Evolutionary conservation across 2,113 vertebrate genomes (phyloP).

Genomic region (Chaenogobius annularis): DNA sequence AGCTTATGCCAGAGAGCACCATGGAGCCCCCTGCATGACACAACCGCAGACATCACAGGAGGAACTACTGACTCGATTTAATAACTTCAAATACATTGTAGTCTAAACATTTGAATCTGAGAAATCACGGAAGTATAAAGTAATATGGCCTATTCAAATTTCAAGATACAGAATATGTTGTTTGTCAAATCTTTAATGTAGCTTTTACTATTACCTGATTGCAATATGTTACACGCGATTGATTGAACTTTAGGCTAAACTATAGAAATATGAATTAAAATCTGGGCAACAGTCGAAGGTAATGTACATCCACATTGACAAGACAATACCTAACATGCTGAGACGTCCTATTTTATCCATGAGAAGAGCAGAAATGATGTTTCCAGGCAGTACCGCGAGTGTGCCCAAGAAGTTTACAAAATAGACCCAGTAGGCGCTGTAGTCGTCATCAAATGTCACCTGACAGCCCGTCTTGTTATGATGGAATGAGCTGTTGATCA

Average conservation of each 20-base stretch:
- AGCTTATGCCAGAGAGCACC: conserved; percentile 97
- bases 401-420: conserved; percentile 99
- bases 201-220: too few species aligned
- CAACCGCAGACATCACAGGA: too few species aligned
- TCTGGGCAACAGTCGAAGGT: too few species aligned
- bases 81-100: not conserved
- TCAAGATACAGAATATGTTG: too few species aligned
- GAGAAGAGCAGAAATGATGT: conserved; percentile 95
- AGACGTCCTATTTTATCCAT: conserved; percentile 98
- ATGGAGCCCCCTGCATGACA: conserved; percentile 90
- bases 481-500: conserved; percentile 87
- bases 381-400: conserved; percentile 93
- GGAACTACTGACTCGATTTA: not conserved
- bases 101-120: too few species aligned
- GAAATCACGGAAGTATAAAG: too few species aligned
- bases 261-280: too few species aligned
- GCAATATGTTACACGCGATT: too few species aligned
- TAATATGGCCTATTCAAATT: too few species aligned
- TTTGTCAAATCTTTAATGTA: too few species aligned
- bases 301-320: too few species aligned
- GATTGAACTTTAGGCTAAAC: too few species aligned
- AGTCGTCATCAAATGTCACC: conserved; percentile 96
- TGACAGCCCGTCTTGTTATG: conserved; percentile 94
- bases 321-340: conserved; percentile 89
- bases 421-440: conserved; percentile 99